Evolutionary conservation across 2,888 invertebrate genomes (phyloP), one percentile per base, ranked within the genome.

Genomic region (Conops quadrifasciatus): DNA sequence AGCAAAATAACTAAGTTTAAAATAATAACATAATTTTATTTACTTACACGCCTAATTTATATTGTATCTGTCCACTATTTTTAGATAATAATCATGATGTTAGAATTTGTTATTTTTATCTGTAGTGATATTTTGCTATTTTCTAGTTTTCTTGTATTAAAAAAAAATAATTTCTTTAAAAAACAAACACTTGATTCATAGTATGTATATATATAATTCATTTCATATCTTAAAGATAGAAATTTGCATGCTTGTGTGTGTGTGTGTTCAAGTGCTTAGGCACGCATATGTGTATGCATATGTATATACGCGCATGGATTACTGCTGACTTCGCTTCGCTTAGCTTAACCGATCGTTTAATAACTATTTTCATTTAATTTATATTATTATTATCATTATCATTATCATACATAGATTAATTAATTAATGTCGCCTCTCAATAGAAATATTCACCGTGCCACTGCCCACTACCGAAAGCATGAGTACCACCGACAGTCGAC

Each of bases 211-310:
- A 7, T 36, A 36, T 36, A 36, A 36, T 65, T 67, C 11, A 28
- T 69, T 69, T 60, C 62, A 13, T 71, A 70, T 70, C 71, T 66
- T 69, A 65, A 59, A 64, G 67, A 70, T 71, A 67, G 62, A 24
- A 21, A 56, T 73, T 64, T 71, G 36, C 45, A 72, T 45, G 5
- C 45, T 59, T 53, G 53, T 45, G 36, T 68, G 67, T 69, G 67
- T 71, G 66, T 68, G 47, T 67, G 51, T 28, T 58, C 51, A 64
- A 66, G 24, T 53, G 65, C 53, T 45, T 36, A 36, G 36, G 36
- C 36, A 36, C 36, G 21, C 30, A 26, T 47, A 21, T 63, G n/a
- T 30, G 28, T 65, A 28, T 65, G 49, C 28, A 16, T 64, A 47
- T 67, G 36, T 58, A 49, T 49, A 4, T 21, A 43, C 58, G 45